Conservation (phyloP, 2,113 vertebrate genomes). For the Chiloscyllium plagiosum region DNA sequence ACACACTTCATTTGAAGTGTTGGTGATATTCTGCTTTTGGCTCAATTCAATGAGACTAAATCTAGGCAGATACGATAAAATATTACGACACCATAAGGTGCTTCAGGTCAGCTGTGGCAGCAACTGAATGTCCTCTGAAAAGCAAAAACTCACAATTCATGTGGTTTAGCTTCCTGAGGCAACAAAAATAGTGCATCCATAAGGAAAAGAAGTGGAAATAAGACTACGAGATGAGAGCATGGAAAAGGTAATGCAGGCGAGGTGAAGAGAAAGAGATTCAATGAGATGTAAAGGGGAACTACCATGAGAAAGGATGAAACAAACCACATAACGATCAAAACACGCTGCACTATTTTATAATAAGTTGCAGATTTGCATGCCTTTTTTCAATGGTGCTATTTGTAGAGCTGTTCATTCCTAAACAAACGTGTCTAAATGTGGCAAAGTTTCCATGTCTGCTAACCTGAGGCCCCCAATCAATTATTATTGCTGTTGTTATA, state of each 20-base stretch:
- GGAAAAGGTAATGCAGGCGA: not conserved
- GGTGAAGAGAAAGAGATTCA: not conserved
- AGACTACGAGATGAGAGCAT: not conserved
- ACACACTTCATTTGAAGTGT: not conserved
- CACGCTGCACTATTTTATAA: not conserved
- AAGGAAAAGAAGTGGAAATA: not conserved
- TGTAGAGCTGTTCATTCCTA: not conserved
- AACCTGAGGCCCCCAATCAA: not conserved
- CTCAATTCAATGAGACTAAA: not conserved
- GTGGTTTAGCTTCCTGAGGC: not conserved
- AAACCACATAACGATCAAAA: not conserved
- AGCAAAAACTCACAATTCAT: not conserved
- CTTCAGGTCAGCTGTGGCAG: not conserved
- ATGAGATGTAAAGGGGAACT: not conserved
- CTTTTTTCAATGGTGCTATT: not conserved
- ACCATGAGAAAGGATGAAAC: not conserved
- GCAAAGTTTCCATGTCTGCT: not conserved
- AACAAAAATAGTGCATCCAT: not conserved
- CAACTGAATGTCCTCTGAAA: not conserved
- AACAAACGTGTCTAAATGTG: not conserved
- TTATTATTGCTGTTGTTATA: not conserved
- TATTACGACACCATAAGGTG: not conserved
- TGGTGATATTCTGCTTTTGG: not conserved
- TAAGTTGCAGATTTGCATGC: not conserved
- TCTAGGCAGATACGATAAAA: not conserved